A percentile compares a stretch with the other conserved stretches of the same genome.
These are phyloP conservation scores for Agrilus planipennis DNA, from an alignment of 1,140 invertebrate species.

Conservation along the genomic window DNA sequence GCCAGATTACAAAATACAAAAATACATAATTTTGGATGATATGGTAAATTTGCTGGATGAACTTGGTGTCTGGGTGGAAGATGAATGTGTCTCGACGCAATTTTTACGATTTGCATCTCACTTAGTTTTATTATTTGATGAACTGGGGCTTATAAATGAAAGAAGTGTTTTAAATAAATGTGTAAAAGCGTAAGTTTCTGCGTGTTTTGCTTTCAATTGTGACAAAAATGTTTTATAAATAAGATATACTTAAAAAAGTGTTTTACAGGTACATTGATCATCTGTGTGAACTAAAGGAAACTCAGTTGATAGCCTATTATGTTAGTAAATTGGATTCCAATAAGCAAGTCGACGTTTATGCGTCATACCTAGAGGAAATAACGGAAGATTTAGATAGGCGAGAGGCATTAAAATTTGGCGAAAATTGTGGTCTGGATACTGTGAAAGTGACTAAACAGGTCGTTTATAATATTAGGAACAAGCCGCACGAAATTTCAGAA, in stretches of 20 bases:
- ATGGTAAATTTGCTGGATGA: constrained; percentile 47
- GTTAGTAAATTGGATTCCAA: constrained; percentile 58
- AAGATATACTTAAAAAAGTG: constrained; percentile 6
- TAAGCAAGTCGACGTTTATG: constrained; percentile 65
- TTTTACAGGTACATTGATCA: constrained; percentile 44
- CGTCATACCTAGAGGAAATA: constrained; percentile 62
- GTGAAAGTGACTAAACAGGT: constrained; percentile 68
- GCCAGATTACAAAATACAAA: constrained; percentile 59
- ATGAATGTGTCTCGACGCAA: constrained; percentile 34
- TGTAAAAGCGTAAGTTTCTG: constrained; percentile 54
- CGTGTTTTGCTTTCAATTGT: too few species aligned
- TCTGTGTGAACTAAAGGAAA: constrained; percentile 59
- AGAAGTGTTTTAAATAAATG: constrained; percentile 60
- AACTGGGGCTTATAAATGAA: constrained; percentile 56
- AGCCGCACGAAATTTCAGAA: constrained; percentile 18
- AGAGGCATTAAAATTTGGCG: constrained; percentile 50
- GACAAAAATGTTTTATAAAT: too few species aligned
- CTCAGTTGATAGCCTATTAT: constrained; percentile 75
- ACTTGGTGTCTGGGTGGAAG: constrained; percentile 36
- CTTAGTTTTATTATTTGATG: constrained; percentile 68
- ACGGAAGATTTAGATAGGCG: constrained; percentile 48
- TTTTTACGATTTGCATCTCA: constrained; percentile 74
- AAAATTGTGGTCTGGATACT: constrained; percentile 70
- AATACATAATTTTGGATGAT: constrained; percentile 64
- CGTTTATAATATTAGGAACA: constrained; percentile 57